These are phyloP conservation scores for Agrochola litura DNA, from an alignment of 2,888 invertebrate genomes.

Conservation along the genomic window DNA sequence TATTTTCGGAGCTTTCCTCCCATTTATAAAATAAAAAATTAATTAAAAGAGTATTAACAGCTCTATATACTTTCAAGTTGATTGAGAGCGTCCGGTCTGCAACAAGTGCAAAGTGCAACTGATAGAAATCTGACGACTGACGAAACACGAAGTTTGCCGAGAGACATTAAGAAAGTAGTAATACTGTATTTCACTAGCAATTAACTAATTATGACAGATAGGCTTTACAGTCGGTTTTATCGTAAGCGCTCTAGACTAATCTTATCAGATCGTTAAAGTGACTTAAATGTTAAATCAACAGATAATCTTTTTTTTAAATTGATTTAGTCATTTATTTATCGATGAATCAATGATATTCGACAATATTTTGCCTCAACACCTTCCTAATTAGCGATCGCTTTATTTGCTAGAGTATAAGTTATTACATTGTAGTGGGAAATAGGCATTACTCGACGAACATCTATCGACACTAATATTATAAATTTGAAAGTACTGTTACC, in stretches of 20 bases:
- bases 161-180: too few relatives aligned
- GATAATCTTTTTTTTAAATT: constrained; percentile 3
- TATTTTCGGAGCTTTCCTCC: too few relatives aligned
- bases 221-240: not conserved
- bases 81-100: too few relatives aligned
- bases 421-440: not conserved
- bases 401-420: not conserved
- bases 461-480: not conserved
- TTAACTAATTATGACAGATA: not conserved
- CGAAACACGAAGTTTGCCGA: too few relatives aligned
- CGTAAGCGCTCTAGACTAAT: constrained; percentile 2
- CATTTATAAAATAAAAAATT: too few relatives aligned
- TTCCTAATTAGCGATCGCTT: not conserved
- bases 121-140: too few relatives aligned
- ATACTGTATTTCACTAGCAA: not conserved
- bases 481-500: not conserved
- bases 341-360: not conserved
- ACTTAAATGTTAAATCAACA: not conserved
- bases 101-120: too few relatives aligned
- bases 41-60: too few relatives aligned
- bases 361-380: not conserved
- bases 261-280: not conserved
- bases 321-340: not conserved
- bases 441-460: not conserved
- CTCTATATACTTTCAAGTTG: too few relatives aligned